phyloP scores from a whole-genome alignment of 2,113 vertebrate genomes.

The Phyllostomus hastatus region DNA sequence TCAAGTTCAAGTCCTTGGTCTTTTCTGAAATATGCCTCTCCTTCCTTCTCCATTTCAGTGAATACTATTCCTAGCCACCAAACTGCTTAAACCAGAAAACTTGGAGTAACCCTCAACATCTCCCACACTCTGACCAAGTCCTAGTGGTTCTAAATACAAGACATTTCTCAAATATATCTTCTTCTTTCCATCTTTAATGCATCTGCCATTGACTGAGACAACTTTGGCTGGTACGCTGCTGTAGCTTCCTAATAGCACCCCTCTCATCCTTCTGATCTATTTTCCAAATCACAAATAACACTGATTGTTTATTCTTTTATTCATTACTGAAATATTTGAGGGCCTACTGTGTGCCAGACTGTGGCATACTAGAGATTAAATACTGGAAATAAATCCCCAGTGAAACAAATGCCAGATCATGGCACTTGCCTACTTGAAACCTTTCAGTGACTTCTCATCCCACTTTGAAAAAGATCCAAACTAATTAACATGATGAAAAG shows the following conservation, averaged over 20 bases:
- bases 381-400: neutral
- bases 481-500: neutral
- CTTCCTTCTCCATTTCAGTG: neutral
- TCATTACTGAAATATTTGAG: neutral
- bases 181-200: neutral
- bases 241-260: neutral
- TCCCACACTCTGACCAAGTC: neutral
- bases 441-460: neutral
- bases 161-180: neutral
- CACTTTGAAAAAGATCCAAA: neutral
- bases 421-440: neutral
- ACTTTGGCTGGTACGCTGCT: neutral
- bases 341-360: neutral
- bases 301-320: neutral
- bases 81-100: neutral
- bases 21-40: neutral
- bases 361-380: neutral
- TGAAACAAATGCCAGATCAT: neutral
- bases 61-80: neutral
- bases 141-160: neutral
- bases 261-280: neutral
- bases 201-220: neutral
- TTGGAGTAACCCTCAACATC: neutral
- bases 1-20: neutral
- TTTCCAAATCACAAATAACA: neutral